Percentiles rank a stretch among this genome's conserved stretches.
Conservation (phyloP, 2,113 vertebrate species). For the Saccopteryx bilineata region DNA sequence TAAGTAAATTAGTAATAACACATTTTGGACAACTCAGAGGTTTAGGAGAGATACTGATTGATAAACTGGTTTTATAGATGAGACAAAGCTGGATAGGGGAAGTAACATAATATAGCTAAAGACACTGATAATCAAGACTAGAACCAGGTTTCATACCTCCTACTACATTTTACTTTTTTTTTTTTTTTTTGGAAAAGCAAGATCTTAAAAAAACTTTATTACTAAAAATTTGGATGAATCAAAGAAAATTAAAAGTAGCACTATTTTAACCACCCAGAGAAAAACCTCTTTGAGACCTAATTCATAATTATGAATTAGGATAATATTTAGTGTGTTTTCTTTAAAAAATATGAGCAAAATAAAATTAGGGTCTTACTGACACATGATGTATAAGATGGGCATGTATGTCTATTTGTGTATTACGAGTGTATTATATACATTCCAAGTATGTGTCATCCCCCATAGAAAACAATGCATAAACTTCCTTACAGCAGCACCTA, state of each 20-base stretch:
- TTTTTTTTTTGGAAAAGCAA: background rate
- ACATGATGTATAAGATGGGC: background rate
- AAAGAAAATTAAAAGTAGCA: background rate
- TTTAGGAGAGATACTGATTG: background rate
- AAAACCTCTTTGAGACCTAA: background rate
- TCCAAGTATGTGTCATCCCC: background rate
- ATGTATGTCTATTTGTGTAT: background rate
- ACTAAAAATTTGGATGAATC: background rate
- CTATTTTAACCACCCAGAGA: background rate
- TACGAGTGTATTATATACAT: background rate
- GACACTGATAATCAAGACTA: background rate
- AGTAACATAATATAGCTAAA: background rate
- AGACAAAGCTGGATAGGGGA: background rate
- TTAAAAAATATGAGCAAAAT: slow-evolving; percentile 19
- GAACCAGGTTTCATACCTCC: background rate
- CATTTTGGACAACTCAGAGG: slow-evolving; percentile 14
- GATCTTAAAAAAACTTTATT: background rate
- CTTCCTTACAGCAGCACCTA: background rate
- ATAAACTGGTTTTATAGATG: background rate
- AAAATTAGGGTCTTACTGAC: background rate
- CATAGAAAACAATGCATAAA: background rate
- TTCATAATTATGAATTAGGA: too few relatives aligned
- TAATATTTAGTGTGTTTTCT: slow-evolving; percentile 20
- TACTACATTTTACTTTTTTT: background rate
- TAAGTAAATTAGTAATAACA: background rate